Evolutionary conservation across 2,888 invertebrate species (phyloP), one percentile per base, ranked within the genome.

Genomic region (Rhogogaster chlorosoma): DNA sequence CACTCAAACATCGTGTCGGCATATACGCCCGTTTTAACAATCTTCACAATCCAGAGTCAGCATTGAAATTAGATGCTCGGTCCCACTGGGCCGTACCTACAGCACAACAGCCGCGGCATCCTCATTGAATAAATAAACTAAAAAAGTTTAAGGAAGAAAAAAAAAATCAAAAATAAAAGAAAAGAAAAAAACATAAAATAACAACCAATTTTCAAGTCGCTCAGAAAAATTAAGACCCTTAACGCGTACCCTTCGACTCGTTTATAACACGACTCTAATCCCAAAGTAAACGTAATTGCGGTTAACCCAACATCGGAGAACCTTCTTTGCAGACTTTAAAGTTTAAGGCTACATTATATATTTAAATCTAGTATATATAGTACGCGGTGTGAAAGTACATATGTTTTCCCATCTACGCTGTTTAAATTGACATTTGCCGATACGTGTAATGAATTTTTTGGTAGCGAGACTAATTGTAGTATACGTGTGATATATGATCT

Each of bases 191-290:
- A n/a, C n/a, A n/a, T 32, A 36, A 42, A 53, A 49, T 77, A 49
- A 49, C 49, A 77, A 80, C 22, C 57, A 61, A 57, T 61, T 80
- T 80, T 80, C 57, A n/a, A 80, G 38, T 29, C 57, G 80, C 38
- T 80, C 57, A 57, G 18, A 80, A 80, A 80, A 61, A 80, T 77
- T 80, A 57, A 36, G 80, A 80, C 80, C 80, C 61, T 36, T 36
- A 61, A 80, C 29, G 75, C 75, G 29, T 53, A 80, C n/a, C 49
- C 80, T 26, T 80, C n/a, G 26, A 22, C 80, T 61, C 45, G 45
- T 45, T 45, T 78, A 57, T 57, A 80, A 80, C 80, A 80, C 80
- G 22, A 61, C 80, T 61, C 80, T 80, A 80, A 80, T 80, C 57
- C 61, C 57, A 61, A 36, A 57, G 80, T 80, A n/a, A 80, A 80